Conservation (phyloP, 2,888 invertebrate species). For the Rhingia rostrata region DNA sequence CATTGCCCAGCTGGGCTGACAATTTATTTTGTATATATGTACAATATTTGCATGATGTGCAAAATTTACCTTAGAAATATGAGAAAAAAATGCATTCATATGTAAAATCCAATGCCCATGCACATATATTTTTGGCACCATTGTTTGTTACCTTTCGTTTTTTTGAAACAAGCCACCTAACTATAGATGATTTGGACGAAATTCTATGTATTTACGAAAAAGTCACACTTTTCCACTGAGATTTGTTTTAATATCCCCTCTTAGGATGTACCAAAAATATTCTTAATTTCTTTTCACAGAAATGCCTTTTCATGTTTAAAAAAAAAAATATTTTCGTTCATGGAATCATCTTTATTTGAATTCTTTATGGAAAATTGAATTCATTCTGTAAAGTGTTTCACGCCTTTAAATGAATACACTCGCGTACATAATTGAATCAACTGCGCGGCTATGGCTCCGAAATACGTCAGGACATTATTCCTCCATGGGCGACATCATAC, state of each 20-base stretch:
- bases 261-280: too few species aligned
- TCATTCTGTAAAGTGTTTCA: too few species aligned
- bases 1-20: neutral
- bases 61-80: slow-evolving; percentile 3
- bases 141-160: slow-evolving; percentile 1
- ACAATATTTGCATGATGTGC: neutral
- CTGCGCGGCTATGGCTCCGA: too few species aligned
- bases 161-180: slow-evolving; percentile 3
- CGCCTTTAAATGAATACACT: too few species aligned
- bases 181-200: neutral
- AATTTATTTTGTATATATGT: slow-evolving; percentile 2
- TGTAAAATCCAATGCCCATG: neutral
- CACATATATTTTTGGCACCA: neutral
- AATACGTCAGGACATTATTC: neutral
- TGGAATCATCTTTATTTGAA: too few species aligned
- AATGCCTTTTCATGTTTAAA: too few species aligned
- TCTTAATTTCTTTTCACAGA: too few species aligned
- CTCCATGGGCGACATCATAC: neutral
- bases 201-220: neutral
- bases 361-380: too few species aligned
- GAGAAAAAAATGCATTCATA: slow-evolving; percentile 5
- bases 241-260: neutral
- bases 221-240: slow-evolving; percentile 4
- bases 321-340: too few species aligned
- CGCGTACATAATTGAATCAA: too few species aligned